phyloP scores from a whole-genome alignment of 2,888 invertebrate genomes.

The Meteorus cinctellus region DNA sequence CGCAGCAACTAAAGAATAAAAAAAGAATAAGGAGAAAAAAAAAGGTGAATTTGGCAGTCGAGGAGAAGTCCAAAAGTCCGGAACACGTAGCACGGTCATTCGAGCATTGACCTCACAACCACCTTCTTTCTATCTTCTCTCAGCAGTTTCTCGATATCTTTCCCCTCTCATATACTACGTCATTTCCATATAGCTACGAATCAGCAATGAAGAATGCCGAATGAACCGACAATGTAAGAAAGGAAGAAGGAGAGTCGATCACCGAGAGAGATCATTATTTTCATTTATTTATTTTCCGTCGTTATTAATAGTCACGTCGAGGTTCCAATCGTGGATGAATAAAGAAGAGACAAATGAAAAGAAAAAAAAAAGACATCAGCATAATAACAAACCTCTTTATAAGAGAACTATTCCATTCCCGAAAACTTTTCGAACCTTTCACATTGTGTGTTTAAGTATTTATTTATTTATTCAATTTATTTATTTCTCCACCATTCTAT shows the following conservation, averaged over 20 bases:
- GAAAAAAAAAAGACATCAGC: constrained; percentile 14
- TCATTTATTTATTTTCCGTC: constrained; percentile 5
- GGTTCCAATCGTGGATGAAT: constrained; percentile 19
- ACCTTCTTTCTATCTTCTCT: constrained; percentile 30
- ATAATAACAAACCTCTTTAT: background rate
- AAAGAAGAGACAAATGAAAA: constrained; percentile 13
- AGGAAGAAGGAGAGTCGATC: constrained; percentile 10
- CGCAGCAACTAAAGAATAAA: constrained; percentile 8
- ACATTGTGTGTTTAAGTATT: background rate
- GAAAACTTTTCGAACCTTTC: background rate
- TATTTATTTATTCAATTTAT: constrained; percentile 20
- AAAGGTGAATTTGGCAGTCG: constrained; percentile 22
- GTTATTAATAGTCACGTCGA: constrained; percentile 16
- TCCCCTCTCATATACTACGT: background rate
- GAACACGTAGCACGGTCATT: constrained; percentile 44
- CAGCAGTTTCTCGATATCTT: constrained; percentile 21
- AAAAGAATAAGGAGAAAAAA: constrained; percentile 31
- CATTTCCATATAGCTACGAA: constrained; percentile 35
- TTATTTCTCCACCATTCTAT: constrained; percentile 26
- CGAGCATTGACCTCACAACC: constrained; percentile 49
- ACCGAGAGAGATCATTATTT: constrained; percentile 14
- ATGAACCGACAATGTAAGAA: constrained; percentile 27
- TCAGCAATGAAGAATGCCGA: constrained; percentile 32
- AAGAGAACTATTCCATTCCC: background rate
- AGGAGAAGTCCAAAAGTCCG: constrained; percentile 31